These are phyloP conservation scores for Hiodon tergisus DNA, from an alignment of 2,113 vertebrate genomes.

Conservation along the genomic window DNA sequence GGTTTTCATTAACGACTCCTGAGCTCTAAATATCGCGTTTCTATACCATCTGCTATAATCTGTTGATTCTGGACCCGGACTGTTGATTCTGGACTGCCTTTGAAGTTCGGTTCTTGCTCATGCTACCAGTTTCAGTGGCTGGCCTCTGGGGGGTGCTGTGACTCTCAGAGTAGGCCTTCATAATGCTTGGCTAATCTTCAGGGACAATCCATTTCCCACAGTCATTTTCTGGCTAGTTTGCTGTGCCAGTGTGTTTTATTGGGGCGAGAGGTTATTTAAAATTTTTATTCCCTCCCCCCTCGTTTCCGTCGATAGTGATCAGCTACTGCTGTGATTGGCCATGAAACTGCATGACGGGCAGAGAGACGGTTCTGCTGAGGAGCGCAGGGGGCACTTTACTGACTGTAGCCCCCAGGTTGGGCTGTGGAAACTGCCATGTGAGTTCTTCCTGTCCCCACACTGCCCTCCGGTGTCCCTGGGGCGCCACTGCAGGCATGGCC, in stretches of 20 bases:
- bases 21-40: slow-evolving; percentile 23
- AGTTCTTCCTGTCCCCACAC: background rate
- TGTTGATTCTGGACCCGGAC: slow-evolving; percentile 26
- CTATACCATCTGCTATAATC: slow-evolving; percentile 25
- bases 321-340: background rate
- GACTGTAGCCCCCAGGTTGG: background rate
- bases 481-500: background rate
- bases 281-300: too few relatives aligned
- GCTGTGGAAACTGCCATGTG: too few relatives aligned
- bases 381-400: background rate
- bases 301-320: too few relatives aligned
- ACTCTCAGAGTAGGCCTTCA: background rate
- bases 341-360: too few relatives aligned
- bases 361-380: background rate
- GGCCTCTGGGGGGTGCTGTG: background rate
- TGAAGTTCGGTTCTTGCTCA: background rate
- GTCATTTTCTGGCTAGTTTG: background rate
- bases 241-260: background rate
- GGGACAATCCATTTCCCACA: background rate
- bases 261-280: too few relatives aligned
- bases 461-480: slow-evolving; percentile 4
- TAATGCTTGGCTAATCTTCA: background rate
- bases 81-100: background rate
- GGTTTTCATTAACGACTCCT: background rate
- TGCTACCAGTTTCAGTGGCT: background rate